Percentiles rank a stretch among this genome's conserved stretches.
Conservation (phyloP, 1,140 invertebrate genomes). For the Cherax quadricarinatus region DNA sequence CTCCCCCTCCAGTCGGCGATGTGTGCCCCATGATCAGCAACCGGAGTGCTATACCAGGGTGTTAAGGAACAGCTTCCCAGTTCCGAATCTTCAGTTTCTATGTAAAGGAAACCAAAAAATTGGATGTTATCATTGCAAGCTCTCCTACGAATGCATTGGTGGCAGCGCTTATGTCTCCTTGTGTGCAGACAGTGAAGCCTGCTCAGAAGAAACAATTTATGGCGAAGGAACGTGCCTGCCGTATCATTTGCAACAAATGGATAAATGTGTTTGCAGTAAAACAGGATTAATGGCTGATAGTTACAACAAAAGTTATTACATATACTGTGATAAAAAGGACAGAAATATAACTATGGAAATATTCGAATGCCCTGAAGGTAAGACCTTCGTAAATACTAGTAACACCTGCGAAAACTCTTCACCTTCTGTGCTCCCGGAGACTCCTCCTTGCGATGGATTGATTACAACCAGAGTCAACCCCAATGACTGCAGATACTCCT, state of each 20-base stretch:
- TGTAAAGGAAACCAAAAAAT: not conserved
- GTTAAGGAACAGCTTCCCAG: not conserved
- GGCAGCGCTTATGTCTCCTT: not conserved
- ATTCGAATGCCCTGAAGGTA: not conserved
- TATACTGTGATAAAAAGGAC: not conserved
- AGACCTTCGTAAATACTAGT: not conserved
- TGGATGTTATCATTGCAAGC: slow-evolving; percentile 22
- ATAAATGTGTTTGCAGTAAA: not conserved
- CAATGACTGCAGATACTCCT: not conserved
- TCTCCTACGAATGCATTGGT: not conserved
- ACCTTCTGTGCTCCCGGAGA: not conserved
- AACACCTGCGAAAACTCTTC: not conserved
- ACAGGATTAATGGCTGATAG: not conserved
- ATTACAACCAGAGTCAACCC: slow-evolving; percentile 18
- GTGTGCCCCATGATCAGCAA: slow-evolving; percentile 14
- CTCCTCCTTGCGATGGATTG: not conserved
- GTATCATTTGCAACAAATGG: too few species aligned
- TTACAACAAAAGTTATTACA: slow-evolving; percentile 21
- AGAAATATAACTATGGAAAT: not conserved
- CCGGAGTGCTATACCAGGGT: slow-evolving; percentile 18
- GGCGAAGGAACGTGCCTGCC: slow-evolving; percentile 20
- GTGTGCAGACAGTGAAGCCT: not conserved
- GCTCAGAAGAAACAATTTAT: not conserved
- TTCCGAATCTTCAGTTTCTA: not conserved
- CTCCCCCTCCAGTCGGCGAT: slow-evolving; percentile 12